Evolutionary conservation across 2,888 invertebrate species (phyloP).

Genomic region (Timema podura): DNA sequence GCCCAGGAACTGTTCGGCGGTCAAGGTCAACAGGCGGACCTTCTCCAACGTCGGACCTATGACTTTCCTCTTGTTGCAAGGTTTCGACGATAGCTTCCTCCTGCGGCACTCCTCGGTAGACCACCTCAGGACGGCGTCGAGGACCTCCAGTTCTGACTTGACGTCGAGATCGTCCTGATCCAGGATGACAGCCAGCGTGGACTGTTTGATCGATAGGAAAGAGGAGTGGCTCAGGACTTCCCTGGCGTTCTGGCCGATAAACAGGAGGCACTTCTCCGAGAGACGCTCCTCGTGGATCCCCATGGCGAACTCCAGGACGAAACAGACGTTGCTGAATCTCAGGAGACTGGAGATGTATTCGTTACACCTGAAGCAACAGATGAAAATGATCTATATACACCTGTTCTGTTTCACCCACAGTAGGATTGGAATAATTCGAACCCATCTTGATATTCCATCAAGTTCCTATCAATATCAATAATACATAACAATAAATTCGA

Average conservation of each 20-base stretch:
- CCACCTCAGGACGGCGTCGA: background rate
- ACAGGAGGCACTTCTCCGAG: constrained; percentile 5
- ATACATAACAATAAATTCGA: background rate
- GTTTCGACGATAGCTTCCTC: background rate
- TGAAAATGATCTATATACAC: too few relatives aligned
- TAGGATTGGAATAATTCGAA: too few relatives aligned
- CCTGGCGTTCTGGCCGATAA: background rate
- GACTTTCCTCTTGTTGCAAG: background rate
- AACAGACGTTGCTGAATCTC: background rate
- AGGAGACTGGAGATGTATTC: background rate
- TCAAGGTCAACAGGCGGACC: background rate
- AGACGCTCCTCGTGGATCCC: background rate
- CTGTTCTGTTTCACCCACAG: background rate
- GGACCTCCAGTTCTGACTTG: background rate
- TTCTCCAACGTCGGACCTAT: background rate
- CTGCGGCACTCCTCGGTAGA: constrained; percentile 1
- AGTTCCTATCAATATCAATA: too few relatives aligned
- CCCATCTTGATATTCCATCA: too few relatives aligned
- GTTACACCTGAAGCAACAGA: background rate
- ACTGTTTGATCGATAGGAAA: background rate
- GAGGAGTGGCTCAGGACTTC: background rate
- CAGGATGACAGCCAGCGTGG: background rate
- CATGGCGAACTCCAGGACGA: constrained; percentile 12
- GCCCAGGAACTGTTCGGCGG: background rate
- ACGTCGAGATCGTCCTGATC: constrained; percentile 2